Conservation (phyloP, 2,888 invertebrate species). For the Sinohyriopsis cumingii region DNA sequence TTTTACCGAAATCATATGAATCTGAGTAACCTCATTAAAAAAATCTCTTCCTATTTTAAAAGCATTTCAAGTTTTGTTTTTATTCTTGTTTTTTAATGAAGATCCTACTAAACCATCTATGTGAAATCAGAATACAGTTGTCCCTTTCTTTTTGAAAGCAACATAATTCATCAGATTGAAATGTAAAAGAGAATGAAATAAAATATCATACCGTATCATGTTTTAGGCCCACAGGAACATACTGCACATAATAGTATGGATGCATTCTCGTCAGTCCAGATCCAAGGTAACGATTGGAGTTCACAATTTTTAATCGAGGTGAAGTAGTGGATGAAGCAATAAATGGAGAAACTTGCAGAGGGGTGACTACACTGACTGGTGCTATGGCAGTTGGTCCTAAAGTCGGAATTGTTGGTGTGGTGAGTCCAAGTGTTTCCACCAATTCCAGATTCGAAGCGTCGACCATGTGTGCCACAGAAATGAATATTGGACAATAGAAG, state of each 20-base stretch:
- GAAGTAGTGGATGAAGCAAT: conserved; percentile 19
- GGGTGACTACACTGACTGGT: conserved; percentile 27
- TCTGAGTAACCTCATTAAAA: no score
- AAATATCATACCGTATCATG: conserved; percentile 53
- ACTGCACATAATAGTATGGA: conserved; percentile 66
- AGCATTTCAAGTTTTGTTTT: no score
- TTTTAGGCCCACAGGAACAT: conserved; percentile 62
- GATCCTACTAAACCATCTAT: no score
- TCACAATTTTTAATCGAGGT: conserved; percentile 9
- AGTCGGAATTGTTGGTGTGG: conserved; percentile 32
- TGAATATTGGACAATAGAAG: conserved; percentile 2
- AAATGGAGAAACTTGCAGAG: conserved; percentile 23
- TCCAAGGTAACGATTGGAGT: conserved; percentile 40
- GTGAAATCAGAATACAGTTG: no score
- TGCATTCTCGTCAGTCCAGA: conserved; percentile 61
- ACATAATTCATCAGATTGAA: background rate
- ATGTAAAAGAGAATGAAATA: conserved; percentile 7
- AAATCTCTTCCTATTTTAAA: no score
- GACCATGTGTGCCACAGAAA: conserved; percentile 31
- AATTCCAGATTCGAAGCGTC: conserved; percentile 39
- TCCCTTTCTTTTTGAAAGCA: no score
- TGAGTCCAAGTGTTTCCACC: conserved; percentile 16
- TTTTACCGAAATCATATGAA: no score
- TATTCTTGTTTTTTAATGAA: no score
- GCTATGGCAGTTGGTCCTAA: conserved; percentile 32